Evolutionary conservation across 2,888 invertebrate species (phyloP).

Genomic region (Sabellastarte sp.): DNA sequence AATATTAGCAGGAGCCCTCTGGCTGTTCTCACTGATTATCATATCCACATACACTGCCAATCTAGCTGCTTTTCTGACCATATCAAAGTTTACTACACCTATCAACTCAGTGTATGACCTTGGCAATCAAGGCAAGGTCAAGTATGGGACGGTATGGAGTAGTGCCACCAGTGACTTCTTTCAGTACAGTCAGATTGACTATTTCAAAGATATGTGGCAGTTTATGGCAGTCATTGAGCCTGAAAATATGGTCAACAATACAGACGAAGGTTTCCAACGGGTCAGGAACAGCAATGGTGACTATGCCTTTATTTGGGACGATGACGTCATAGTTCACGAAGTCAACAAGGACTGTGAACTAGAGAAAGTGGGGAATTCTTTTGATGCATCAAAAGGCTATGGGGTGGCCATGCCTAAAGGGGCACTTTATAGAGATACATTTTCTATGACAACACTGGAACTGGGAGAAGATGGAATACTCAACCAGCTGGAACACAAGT

Average conservation of each 20-base stretch:
- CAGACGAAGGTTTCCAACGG: conserved; percentile 43
- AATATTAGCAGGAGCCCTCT: conserved; percentile 55
- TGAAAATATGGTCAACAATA: conserved; percentile 43
- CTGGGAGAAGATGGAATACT: conserved; percentile 48
- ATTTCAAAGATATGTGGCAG: conserved; percentile 52
- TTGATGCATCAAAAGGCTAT: conserved; percentile 49
- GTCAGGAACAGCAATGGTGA: conserved; percentile 40
- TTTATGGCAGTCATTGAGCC: conserved; percentile 50
- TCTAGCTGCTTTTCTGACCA: conserved; percentile 52
- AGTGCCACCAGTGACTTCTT: conserved; percentile 56
- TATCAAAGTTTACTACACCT: conserved; percentile 53
- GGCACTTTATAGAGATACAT: conserved; percentile 48
- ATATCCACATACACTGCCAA: conserved; percentile 54
- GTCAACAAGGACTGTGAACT: conserved; percentile 66
- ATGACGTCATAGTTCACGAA: conserved; percentile 51
- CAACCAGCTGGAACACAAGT: conserved; percentile 52
- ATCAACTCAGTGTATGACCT: conserved; percentile 51
- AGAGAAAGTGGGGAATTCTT: conserved; percentile 51
- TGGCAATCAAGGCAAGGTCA: conserved; percentile 50
- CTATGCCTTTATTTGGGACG: conserved; percentile 57
- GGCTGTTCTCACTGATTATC: conserved; percentile 54
- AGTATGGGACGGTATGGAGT: conserved; percentile 53
- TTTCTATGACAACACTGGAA: conserved; percentile 48
- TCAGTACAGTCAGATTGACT: conserved; percentile 51
- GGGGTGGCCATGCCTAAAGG: conserved; percentile 53